phyloP scores from a whole-genome alignment of 2,888 invertebrate genomes.

The Drosophila mulleri region DNA sequence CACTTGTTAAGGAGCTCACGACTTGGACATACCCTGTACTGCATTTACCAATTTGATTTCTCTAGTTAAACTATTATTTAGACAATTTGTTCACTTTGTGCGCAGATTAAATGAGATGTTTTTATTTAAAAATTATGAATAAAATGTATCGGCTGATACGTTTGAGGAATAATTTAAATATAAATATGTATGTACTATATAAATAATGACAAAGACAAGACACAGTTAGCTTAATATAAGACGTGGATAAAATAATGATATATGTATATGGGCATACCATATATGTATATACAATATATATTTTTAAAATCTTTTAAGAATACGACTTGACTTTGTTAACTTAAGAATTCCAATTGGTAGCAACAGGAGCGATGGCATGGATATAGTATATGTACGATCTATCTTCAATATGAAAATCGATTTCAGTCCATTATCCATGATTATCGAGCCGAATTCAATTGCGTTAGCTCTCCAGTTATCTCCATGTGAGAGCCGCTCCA shows the following conservation, averaged over 20 bases:
- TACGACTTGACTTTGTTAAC: neutral
- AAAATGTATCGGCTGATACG: neutral
- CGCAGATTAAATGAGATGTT: neutral
- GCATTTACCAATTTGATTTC: too few relatives aligned
- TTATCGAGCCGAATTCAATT: neutral
- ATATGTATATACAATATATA: neutral
- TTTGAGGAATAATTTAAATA: neutral
- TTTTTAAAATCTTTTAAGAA: too few relatives aligned
- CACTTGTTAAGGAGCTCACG: neutral
- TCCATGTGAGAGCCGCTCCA: neutral
- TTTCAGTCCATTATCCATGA: neutral
- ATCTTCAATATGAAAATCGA: neutral
- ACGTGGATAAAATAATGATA: neutral
- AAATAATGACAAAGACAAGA: neutral
- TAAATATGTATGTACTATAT: neutral
- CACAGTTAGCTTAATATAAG: neutral
- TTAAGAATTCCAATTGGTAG: constrained; percentile 2
- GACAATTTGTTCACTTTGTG: neutral
- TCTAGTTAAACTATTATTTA: too few relatives aligned
- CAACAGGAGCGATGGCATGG: neutral
- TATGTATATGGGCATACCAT: neutral
- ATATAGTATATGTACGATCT: neutral
- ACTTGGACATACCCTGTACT: neutral
- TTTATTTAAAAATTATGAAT: neutral
- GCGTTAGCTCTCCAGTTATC: neutral